Base-by-base conservation (phyloP, 2,113 vertebrate genomes). In the Leucoraja erinaceus region DNA sequence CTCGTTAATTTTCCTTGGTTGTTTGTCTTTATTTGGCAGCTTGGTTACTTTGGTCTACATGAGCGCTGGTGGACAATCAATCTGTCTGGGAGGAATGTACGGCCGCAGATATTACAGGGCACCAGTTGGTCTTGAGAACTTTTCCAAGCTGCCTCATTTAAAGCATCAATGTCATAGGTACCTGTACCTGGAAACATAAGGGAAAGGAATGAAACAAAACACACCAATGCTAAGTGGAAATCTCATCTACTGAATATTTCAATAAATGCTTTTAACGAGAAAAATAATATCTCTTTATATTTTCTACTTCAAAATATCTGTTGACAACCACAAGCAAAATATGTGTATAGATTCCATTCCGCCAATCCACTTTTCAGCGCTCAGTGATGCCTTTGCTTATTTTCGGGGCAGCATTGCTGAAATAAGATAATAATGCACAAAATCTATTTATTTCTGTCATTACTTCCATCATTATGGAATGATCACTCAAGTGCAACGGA, bases 51-150 rank as follows among this genome's bases (percentile, higher is more conserved):
- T 0, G 66, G 94, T 95, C 96, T 97, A 95, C 96, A 97, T 93
- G 96, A 96, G 93, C 92, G 93, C 93, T 97, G 96, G 95, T 97
- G 96, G 95, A 97, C 84, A 7, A 96, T 95, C 94, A 97, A 95
- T 94, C 96, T 96, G 95, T 97, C 96, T 96, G 97, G 96, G 93
- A 95, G 95, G 95, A 97, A 97, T 94, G 96, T 97, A 68, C 96
- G 93, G 93, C 96, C 96, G 94, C 97, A 97, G 95, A 95, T 91
- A 94, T 94, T 93, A 95, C 97, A 97, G 95, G 96, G 95, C 96
- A 97, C 95, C 94, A 97, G 93, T 95, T 97, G 97, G 94, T 94
- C 95, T 95, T 96, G 96, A 96, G 96, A 95, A 0, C 95, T 96
- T 93, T 70, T 95, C 97, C 96, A 97, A 93, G 96, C 96, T 94